Evolutionary conservation across 2,113 vertebrate species (phyloP), one percentile per base, ranked within the genome.

Genomic region (Proterorhinus semilunaris): DNA sequence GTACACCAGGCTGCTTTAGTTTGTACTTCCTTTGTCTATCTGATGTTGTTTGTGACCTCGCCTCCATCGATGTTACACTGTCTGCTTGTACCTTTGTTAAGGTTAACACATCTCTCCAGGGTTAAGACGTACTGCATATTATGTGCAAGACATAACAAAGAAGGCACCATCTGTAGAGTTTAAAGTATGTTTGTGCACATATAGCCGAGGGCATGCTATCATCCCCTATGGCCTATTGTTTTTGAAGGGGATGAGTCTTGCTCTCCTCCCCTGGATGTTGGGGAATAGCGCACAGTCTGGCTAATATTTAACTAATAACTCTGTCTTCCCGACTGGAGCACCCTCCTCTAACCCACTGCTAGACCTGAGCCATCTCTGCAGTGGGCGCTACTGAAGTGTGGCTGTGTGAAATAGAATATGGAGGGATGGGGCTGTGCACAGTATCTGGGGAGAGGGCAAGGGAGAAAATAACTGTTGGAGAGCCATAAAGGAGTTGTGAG

Each of bases 301-400:
- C 83, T 90, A 90, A 90, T 88, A 87, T 86, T 90, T 90, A 90
- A 90, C 86, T 90, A 88, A 90, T 90, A 87, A 87, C 78, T 82
- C 67, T 69, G 80, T 78, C 87, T 88, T 82, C 72, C 78, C 83
- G 82, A 77, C 71, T 81, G 59, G 55, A 72, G 82, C 44, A 36
- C 85, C 82, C 81, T 84, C 74, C 78, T 87, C 86, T 82, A 80
- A 81, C 86, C 85, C 83, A 89, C 88, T 87, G 90, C 81, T 80
- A 87, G 80, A 84, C 85, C 82, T 79, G 84, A 86, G 78, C 82
- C 87, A 88, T 89, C 86, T 87, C 88, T 78, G 76, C 80, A 82
- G 87, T 79, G 80, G 90, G 72, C 69, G 71, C 75, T 83, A 87
- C 82, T 84, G 78, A 85, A 91, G 90, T 92, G 86, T 87, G 79